Conservation (phyloP, 2,113 vertebrate species). For the Hylia prasina region DNA sequence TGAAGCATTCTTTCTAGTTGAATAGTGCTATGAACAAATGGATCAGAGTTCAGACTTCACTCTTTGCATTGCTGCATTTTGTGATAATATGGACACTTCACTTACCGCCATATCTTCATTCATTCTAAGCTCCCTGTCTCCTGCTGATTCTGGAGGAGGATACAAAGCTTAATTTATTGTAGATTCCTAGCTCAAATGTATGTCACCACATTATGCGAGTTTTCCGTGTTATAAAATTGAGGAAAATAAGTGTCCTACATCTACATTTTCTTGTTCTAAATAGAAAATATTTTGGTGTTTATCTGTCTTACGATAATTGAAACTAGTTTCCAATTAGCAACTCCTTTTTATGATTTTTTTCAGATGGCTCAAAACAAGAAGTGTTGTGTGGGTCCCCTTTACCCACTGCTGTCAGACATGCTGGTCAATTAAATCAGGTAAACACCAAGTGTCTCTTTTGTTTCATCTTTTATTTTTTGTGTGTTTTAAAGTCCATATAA, state of each 20-base stretch:
- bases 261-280: background rate
- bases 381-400: slow-evolving; percentile 52
- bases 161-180: background rate
- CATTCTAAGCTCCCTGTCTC: background rate
- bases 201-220: background rate
- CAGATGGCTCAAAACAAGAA: slow-evolving; percentile 76
- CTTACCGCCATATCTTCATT: background rate
- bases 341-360: background rate
- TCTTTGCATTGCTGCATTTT: background rate
- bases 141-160: background rate
- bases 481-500: background rate
- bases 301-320: background rate
- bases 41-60: background rate
- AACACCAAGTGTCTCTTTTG: background rate
- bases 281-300: background rate
- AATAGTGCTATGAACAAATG: background rate
- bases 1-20: background rate
- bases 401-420: slow-evolving; percentile 66
- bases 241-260: background rate
- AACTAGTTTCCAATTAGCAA: background rate
- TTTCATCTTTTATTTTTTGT: background rate
- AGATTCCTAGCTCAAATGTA: background rate
- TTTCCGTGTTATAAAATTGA: background rate
- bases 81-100: background rate
- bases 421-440: slow-evolving; percentile 79